Conservation (phyloP, 2,888 invertebrate species). For the Eledone cirrhosa region DNA sequence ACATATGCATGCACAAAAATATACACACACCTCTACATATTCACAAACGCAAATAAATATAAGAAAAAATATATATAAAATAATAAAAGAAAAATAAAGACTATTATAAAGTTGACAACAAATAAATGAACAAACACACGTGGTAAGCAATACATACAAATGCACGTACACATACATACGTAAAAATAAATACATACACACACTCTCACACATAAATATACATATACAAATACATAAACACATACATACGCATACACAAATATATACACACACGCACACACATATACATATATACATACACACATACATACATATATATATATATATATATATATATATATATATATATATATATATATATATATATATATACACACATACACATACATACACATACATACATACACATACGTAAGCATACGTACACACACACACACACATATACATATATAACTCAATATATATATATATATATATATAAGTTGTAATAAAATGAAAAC, state of each 20-base stretch:
- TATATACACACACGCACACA: not conserved
- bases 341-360: too few species aligned
- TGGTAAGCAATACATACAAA: too few species aligned
- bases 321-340: not conserved
- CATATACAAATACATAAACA: not conserved
- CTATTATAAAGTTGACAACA: too few species aligned
- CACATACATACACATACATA: too few species aligned
- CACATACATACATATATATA: not conserved
- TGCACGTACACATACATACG: not conserved
- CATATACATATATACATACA: not conserved
- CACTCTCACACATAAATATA: not conserved
- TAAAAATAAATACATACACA: constrained; percentile 1
- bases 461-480: not conserved
- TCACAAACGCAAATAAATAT: too few species aligned
- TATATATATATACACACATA: too few species aligned
- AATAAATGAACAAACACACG: too few species aligned
- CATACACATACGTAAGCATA: not conserved
- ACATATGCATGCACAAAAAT: not conserved
- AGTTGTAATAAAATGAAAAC: not conserved
- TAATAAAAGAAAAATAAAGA: too few species aligned
- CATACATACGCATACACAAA: not conserved
- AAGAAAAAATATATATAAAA: too few species aligned
- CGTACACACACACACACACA: not conserved
- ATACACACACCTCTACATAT: too few species aligned
- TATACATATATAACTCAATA: not conserved